Conservation (phyloP, 1,140 invertebrate genomes). For the Drosophila pseudoobscura region DNA sequence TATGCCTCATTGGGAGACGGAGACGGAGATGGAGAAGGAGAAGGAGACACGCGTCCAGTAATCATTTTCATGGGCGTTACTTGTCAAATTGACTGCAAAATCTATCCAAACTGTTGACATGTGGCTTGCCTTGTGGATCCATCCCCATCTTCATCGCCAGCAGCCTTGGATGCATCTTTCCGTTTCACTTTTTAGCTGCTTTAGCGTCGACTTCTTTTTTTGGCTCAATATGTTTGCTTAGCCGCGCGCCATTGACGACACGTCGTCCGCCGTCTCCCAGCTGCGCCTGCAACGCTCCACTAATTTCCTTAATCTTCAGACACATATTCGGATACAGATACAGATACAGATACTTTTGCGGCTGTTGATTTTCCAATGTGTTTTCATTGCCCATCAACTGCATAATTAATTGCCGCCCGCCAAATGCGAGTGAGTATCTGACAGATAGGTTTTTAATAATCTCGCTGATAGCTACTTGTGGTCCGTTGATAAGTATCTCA, state of each 20-base stretch:
- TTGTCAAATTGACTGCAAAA: conserved; percentile 77
- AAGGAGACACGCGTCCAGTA: conserved; percentile 36
- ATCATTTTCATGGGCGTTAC: conserved; percentile 68
- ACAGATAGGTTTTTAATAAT: conserved; percentile 55
- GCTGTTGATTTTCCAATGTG: conserved; percentile 38
- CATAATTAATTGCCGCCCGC: conserved; percentile 56
- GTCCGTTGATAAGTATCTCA: conserved; percentile 5
- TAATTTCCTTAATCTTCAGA: conserved; percentile 51
- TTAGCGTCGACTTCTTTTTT: conserved; percentile 21
- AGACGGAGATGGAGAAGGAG: conserved; percentile 19
- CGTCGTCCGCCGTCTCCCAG: conserved; percentile 29
- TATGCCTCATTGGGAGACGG: conserved; percentile 43
- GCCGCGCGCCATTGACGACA: conserved; percentile 68
- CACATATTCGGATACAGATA: conserved; percentile 11
- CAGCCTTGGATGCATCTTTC: conserved; percentile 61
- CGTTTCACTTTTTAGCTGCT: conserved; percentile 22
- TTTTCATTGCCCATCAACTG: conserved; percentile 61
- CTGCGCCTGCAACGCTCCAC: conserved; percentile 32
- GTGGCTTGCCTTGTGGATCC: conserved; percentile 21
- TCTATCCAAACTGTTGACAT: conserved; percentile 52
- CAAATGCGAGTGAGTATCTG: conserved; percentile 25
- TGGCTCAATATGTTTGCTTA: conserved; percentile 54
- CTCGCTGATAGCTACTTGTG: conserved; percentile 32
- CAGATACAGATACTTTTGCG: conserved; percentile 18
- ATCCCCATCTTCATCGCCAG: background rate